Percentiles rank a stretch among this genome's conserved stretches.
Evolutionary conservation across 2,888 invertebrate genomes (phyloP).

Genomic region (Chaetogeoica ovagalla): DNA sequence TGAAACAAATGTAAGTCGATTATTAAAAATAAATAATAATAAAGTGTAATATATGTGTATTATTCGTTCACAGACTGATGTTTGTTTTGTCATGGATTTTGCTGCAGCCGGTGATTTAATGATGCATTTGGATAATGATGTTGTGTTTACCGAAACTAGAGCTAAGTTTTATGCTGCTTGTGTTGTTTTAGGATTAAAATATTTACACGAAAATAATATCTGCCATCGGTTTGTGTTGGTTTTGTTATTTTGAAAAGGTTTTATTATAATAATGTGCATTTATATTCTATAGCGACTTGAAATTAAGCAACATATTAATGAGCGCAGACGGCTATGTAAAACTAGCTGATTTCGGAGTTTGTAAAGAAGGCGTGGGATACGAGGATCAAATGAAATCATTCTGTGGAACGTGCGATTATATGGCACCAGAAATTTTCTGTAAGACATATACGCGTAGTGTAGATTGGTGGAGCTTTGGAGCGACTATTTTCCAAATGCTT

Average conservation of each 20-base stretch:
- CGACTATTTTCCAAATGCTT: constrained; percentile 99
- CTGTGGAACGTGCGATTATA: constrained; percentile 96
- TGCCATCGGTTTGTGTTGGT: constrained; percentile 76
- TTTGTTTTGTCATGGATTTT: constrained; percentile 99
- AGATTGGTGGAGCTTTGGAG: constrained; percentile 99
- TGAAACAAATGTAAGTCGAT: constrained; percentile 80
- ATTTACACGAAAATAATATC: constrained; percentile 97
- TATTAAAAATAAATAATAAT: not conserved
- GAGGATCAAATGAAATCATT: constrained; percentile 98
- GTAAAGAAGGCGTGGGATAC: constrained; percentile 98
- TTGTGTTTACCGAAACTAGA: constrained; percentile 84
- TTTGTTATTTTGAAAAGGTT: not conserved
- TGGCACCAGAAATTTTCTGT: constrained; percentile 97
- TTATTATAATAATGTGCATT: constrained; percentile 9
- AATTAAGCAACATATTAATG: constrained; percentile 94
- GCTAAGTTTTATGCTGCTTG: constrained; percentile 99
- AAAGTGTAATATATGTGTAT: not conserved
- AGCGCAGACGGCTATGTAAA: constrained; percentile 99
- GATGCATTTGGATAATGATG: constrained; percentile 97
- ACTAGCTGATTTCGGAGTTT: constrained; percentile 98
- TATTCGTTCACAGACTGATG: constrained; percentile 71
- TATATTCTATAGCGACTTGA: constrained; percentile 75
- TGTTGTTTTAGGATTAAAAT: constrained; percentile 97
- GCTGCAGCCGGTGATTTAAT: constrained; percentile 98
- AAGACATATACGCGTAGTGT: constrained; percentile 98